Evolutionary conservation across 2,113 vertebrate genomes (phyloP), one percentile per base, ranked within the genome.

Genomic region (Marmota monax): DNA sequence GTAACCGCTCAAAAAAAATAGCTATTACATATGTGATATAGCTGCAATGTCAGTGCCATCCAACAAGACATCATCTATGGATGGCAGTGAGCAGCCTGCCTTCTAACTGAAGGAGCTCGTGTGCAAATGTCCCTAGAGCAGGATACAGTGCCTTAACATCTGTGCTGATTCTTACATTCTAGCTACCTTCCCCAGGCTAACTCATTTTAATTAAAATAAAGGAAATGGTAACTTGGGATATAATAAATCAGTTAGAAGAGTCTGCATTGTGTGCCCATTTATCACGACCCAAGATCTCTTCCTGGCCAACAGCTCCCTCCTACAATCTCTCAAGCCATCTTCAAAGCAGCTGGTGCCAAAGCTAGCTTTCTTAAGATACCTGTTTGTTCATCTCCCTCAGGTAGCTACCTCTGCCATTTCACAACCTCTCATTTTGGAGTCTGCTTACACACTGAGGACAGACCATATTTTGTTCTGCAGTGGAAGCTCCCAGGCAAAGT

Each of bases 161-260:
- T 84, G 6, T 79, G 27, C 27, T 45, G 12, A 58, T 17, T 58
- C 56, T 95, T 95, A 72, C 9, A 77, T 63, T 5, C 20, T 34
- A 93, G 69, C 20, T 51, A 37, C 20, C 67, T 94, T 9, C 45
- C 63, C 29, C 20, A 48, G 53, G 34, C 34, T 93, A 70, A 73
- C 13, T 95, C 73, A 86, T 51, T 88, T 92, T 88, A 78, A 67
- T 67, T 89, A 61, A 89, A 95, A 84, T 76, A 79, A 94, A 96
- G 77, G 42, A 84, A 95, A 88, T 88, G 72, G n/a, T 74, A 65
- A 90, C n/a, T 78, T 42, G 77, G 34, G 58, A 83, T 25, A 73
- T 45, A 45, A 77, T 39, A 83, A 63, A 29, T 82, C 83, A 89
- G 51, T 78, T 34, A 95, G 63, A 29, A 63, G 14, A 77, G 37